phyloP scores from a whole-genome alignment of 2,888 invertebrate species.

The Leucophenga maculata region DNA sequence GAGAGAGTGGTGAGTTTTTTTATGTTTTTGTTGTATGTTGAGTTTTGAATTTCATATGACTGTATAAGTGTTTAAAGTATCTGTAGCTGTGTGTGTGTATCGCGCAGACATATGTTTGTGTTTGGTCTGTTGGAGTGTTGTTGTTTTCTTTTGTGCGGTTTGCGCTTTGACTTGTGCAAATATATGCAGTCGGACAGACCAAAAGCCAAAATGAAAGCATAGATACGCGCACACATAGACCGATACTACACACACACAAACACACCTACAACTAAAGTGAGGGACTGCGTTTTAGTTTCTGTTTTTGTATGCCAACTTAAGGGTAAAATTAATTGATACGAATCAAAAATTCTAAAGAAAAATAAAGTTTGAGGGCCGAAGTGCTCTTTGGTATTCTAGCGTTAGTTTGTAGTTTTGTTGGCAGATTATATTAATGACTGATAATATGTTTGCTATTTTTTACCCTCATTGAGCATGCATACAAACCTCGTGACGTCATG shows the following conservation, averaged over 20 bases:
- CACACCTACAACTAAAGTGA: neutral
- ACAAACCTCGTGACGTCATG: neutral
- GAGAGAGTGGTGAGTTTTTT: slow-evolving; percentile 16
- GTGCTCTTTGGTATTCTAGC: neutral
- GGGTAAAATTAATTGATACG: slow-evolving; percentile 25
- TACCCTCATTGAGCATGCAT: slow-evolving; percentile 7
- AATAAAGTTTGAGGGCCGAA: neutral
- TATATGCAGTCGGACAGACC: slow-evolving; percentile 6
- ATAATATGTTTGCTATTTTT: slow-evolving; percentile 1
- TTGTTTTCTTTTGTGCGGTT: slow-evolving; percentile 15
- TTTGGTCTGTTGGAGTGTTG: slow-evolving; percentile 8
- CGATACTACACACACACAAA: neutral
- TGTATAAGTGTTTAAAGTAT: slow-evolving; percentile 14
- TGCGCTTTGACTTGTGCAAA: slow-evolving; percentile 16
- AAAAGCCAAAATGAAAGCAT: slow-evolving; percentile 14
- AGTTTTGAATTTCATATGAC: slow-evolving; percentile 14
- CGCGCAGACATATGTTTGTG: neutral
- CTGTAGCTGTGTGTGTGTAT: neutral
- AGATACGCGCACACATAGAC: slow-evolving; percentile 5
- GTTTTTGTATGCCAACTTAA: neutral
- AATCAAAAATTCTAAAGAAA: slow-evolving; percentile 26
- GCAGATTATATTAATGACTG: neutral
- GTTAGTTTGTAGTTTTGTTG: slow-evolving; percentile 3
- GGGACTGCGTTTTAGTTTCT: neutral
- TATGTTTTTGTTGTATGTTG: neutral